Evolutionary conservation across 2,797 vertebrate genomes (phyloP).

Genomic region (Siniperca undulata): DNA sequence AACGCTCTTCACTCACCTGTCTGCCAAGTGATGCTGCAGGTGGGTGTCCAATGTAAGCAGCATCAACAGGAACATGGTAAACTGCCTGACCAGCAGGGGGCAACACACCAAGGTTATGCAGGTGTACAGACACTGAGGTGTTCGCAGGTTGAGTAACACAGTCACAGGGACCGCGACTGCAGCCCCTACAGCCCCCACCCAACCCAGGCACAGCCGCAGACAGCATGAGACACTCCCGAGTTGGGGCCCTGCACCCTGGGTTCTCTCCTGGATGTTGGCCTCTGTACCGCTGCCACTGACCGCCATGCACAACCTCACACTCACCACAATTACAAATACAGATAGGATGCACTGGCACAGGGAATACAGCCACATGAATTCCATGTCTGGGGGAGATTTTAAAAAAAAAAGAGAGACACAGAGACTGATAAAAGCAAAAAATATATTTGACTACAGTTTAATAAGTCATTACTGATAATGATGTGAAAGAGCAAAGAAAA

Average conservation of each 20-base stretch:
- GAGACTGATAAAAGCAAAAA: slow-evolving; percentile 12
- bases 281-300: slow-evolving; percentile 31
- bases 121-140: slow-evolving; percentile 85
- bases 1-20: slow-evolving; percentile 75
- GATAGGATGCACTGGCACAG: slow-evolving; percentile 79
- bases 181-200: slow-evolving; percentile 83
- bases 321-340: slow-evolving; percentile 72
- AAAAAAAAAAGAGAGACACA: slow-evolving; percentile 11
- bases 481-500: slow-evolving; percentile 22
- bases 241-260: neutral
- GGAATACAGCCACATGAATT: slow-evolving; percentile 77
- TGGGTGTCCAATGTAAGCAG: slow-evolving; percentile 84
- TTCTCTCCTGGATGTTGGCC: slow-evolving; percentile 18
- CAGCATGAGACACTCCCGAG: slow-evolving; percentile 75
- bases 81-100: slow-evolving; percentile 86
- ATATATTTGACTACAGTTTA: slow-evolving; percentile 15
- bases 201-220: slow-evolving; percentile 84
- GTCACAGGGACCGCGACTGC: slow-evolving; percentile 79
- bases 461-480: slow-evolving; percentile 25
- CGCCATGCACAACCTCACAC: slow-evolving; percentile 78
- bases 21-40: slow-evolving; percentile 78
- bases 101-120: slow-evolving; percentile 86
- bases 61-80: slow-evolving; percentile 86
- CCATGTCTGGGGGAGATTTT: slow-evolving; percentile 71
- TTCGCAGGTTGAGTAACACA: slow-evolving; percentile 84